Evolutionary conservation across 2,888 invertebrate species (phyloP).

Genomic region (Phorcus lineatus): DNA sequence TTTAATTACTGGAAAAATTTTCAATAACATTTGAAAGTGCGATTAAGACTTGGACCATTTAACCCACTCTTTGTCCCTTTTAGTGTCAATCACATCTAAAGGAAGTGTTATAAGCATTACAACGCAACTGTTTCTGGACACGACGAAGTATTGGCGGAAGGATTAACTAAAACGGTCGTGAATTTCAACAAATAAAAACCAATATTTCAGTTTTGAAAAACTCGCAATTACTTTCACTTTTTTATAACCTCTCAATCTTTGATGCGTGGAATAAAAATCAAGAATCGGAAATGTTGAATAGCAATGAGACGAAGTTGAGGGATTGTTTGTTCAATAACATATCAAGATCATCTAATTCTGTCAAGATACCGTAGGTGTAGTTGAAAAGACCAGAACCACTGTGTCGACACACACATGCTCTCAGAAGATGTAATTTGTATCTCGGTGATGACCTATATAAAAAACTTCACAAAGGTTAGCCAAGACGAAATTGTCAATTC

Average conservation of each 20-base stretch:
- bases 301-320: too few species aligned
- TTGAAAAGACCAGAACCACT: too few species aligned
- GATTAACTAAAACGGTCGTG: not conserved
- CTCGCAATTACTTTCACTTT: not conserved
- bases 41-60: not conserved
- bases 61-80: conserved; percentile 6
- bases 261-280: too few species aligned
- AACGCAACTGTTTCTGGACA: not conserved
- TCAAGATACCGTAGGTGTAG: too few species aligned
- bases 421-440: too few species aligned
- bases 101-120: not conserved
- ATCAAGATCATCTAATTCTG: too few species aligned
- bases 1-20: conserved; percentile 19
- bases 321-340: too few species aligned
- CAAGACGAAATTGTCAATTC: too few species aligned
- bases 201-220: not conserved
- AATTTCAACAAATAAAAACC: not conserved
- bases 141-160: not conserved
- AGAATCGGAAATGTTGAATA: too few species aligned
- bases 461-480: too few species aligned
- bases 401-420: too few species aligned
- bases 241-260: not conserved
- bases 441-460: too few species aligned
- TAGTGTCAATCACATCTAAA: conserved; percentile 2
- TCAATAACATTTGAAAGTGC: conserved; percentile 16